phyloP scores from a whole-genome alignment of 2,888 invertebrate species.

The Nomada lathburiana region DNA sequence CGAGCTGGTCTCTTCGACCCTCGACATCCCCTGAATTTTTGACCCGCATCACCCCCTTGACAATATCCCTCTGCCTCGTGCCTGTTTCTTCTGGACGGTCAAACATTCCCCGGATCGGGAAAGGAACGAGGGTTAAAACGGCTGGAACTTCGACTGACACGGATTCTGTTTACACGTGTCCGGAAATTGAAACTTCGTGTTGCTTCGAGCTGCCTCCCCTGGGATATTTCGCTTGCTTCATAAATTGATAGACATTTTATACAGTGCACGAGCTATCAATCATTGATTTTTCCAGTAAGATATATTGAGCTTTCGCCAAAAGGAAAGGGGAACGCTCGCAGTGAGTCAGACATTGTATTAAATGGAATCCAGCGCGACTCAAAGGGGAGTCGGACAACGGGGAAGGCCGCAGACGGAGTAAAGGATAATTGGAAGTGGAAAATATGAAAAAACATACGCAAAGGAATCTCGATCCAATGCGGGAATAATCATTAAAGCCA shows the following conservation, averaged over 20 bases:
- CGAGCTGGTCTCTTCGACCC: background rate
- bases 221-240: background rate
- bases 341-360: background rate
- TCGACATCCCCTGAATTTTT: conserved; percentile 9
- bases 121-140: conserved; percentile 1
- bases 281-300: no score
- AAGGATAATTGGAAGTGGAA: conserved; percentile 21
- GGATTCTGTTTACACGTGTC: background rate
- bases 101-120: background rate
- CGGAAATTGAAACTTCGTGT: background rate
- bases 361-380: background rate
- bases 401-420: background rate
- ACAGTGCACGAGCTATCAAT: no score
- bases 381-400: background rate
- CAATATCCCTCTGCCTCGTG: background rate
- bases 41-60: background rate
- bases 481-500: conserved; percentile 58
- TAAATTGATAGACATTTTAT: background rate
- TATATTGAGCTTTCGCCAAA: no score
- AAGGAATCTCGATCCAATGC: conserved; percentile 29
- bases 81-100: background rate
- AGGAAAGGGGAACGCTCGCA: conserved; percentile 8
- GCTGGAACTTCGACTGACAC: background rate
- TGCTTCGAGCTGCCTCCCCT: background rate
- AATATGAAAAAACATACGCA: background rate